A percentile compares a stretch with the other conserved stretches of the same genome.
Evolutionary conservation across 2,113 vertebrate species (phyloP).

Genomic region (Talpa occidentalis): DNA sequence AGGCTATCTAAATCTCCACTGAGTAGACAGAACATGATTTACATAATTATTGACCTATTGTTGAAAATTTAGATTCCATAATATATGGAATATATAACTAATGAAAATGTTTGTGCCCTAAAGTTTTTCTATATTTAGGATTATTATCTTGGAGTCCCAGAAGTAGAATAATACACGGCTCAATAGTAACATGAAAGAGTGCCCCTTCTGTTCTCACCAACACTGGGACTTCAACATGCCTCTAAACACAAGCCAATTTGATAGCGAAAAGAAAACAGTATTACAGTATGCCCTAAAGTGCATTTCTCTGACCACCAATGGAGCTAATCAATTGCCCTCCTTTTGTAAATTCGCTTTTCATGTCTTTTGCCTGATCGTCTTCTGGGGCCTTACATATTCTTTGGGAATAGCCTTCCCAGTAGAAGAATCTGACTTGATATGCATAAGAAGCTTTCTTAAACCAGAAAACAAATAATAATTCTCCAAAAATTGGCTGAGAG

Average conservation of each 20-base stretch:
- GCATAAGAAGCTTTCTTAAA: conserved; percentile 31
- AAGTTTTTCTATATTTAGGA: background rate
- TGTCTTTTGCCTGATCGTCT: background rate
- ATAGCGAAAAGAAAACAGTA: background rate
- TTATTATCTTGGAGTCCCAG: background rate
- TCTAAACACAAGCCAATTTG: background rate
- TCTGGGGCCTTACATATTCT: background rate
- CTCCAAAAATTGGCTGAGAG: background rate
- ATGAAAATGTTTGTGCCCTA: background rate
- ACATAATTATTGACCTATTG: conserved; percentile 42
- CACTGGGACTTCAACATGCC: background rate
- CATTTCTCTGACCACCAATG: background rate
- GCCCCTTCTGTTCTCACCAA: background rate
- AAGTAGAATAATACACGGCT: background rate
- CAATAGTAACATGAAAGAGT: background rate
- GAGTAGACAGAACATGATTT: conserved; percentile 41
- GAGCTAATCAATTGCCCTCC: background rate
- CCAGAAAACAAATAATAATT: background rate
- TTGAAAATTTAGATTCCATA: conserved; percentile 56
- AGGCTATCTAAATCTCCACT: conserved; percentile 18
- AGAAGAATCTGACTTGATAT: background rate
- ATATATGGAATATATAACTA: conserved; percentile 53
- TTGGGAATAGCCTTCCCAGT: background rate
- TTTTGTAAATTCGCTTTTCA: background rate
- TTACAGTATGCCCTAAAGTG: rapidly evolving